Conservation (phyloP, 2,888 invertebrate species). For the Mesopsocus fuscifrons region DNA sequence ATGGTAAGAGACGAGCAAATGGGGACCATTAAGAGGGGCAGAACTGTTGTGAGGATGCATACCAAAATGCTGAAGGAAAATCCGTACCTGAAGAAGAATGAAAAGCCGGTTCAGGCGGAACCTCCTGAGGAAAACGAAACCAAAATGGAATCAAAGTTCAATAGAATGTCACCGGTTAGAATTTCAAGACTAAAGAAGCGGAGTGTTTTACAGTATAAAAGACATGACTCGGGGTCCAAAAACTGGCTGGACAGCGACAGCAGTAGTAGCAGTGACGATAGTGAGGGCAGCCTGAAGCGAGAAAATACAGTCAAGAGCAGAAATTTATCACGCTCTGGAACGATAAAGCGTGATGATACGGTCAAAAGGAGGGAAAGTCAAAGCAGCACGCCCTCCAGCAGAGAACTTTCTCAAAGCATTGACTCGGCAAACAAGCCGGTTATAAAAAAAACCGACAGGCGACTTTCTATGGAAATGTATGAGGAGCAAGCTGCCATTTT, state of each 20-base stretch:
- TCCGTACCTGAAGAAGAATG: constrained; percentile 23
- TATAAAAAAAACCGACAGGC: constrained; percentile 19
- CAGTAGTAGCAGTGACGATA: neutral
- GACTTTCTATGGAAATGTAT: constrained; percentile 35
- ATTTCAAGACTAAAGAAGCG: constrained; percentile 17
- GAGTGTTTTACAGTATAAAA: constrained; percentile 11
- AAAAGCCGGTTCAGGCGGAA: constrained; percentile 10
- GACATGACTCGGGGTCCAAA: constrained; percentile 18
- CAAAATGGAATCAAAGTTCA: neutral
- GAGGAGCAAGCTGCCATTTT: constrained; percentile 34
- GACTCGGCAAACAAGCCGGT: neutral
- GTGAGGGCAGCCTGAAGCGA: neutral
- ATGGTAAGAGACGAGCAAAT: constrained; percentile 13
- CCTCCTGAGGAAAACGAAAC: neutral
- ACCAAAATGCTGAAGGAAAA: constrained; percentile 31
- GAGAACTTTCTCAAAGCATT: neutral
- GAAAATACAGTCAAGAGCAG: constrained; percentile 2
- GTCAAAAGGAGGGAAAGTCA: neutral
- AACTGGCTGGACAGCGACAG: constrained; percentile 1
- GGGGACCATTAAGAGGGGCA: constrained; percentile 46
- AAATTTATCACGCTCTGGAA: neutral
- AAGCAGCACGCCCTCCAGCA: neutral
- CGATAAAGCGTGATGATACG: neutral
- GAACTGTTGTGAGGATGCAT: constrained; percentile 53
- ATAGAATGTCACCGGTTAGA: constrained; percentile 31